A percentile compares a stretch with the other conserved stretches of the same genome.
phyloP scores from a whole-genome alignment of 2,113 vertebrate species.

The Pterocles burchelli region DNA sequence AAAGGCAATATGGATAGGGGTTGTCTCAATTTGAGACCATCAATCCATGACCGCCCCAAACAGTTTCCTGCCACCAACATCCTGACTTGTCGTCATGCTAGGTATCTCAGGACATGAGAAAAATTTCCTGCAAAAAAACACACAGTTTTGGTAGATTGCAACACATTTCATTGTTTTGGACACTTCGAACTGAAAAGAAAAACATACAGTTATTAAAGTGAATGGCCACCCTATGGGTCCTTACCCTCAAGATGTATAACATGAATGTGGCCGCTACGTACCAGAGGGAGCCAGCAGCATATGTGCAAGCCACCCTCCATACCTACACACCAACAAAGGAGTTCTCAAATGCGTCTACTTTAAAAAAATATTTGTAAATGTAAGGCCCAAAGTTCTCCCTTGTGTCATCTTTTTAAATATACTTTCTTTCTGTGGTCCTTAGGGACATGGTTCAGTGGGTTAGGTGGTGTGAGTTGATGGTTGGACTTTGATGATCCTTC shows the following conservation, averaged over 20 bases:
- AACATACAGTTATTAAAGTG: neutral
- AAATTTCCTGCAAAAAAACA: neutral
- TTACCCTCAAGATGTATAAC: neutral
- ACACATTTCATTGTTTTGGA: neutral
- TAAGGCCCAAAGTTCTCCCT: neutral
- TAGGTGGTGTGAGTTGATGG: no score
- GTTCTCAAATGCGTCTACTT: neutral
- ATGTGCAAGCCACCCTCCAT: neutral
- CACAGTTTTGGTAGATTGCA: neutral
- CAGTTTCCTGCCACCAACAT: neutral
- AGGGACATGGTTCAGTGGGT: no score
- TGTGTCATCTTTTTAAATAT: neutral
- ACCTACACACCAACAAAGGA: neutral
- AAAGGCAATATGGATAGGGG: neutral
- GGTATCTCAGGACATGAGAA: neutral
- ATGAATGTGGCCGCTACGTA: rapidly evolving
- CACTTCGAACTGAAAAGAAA: neutral
- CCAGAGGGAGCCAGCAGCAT: neutral
- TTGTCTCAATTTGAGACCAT: neutral
- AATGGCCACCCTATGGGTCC: no score
- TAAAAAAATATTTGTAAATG: neutral
- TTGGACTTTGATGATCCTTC: no score
- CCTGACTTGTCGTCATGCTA: rapidly evolving
- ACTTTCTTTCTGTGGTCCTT: no score
- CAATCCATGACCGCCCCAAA: neutral